Conservation (phyloP, 2,113 vertebrate species). For the Actinemys pallida region DNA sequence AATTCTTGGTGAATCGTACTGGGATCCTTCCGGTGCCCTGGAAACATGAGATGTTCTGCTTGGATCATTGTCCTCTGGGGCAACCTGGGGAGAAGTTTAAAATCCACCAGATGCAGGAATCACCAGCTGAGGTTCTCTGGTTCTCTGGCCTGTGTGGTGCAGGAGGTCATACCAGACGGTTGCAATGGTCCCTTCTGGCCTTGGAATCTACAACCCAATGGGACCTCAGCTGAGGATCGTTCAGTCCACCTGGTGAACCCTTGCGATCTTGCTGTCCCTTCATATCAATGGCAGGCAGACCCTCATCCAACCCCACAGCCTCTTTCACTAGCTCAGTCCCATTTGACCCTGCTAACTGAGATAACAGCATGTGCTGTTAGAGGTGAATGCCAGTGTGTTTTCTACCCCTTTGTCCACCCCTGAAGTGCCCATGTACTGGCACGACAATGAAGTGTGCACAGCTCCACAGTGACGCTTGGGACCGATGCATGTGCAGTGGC, state of each 20-base stretch:
- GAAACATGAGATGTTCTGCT: background rate
- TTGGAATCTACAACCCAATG: background rate
- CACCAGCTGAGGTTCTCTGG: background rate
- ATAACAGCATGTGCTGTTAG: background rate
- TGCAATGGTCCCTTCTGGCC: background rate
- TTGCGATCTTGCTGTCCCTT: background rate
- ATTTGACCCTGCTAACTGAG: background rate
- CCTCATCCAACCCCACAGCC: background rate
- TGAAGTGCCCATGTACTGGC: background rate
- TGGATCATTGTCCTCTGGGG: background rate
- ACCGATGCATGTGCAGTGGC: background rate
- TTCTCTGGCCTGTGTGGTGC: background rate
- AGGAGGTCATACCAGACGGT: background rate
- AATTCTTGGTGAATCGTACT: background rate
- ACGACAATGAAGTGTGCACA: too few species aligned
- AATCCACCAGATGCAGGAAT: background rate
- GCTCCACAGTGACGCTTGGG: background rate
- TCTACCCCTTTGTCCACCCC: background rate
- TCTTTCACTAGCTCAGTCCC: background rate
- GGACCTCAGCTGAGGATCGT: background rate
- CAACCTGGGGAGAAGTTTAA: background rate
- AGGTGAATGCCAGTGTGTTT: background rate
- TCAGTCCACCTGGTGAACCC: background rate
- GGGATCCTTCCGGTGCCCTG: background rate
- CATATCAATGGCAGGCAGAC: background rate